A percentile compares a stretch with the other conserved stretches of the same genome.
These are phyloP conservation scores for Clupea harengus DNA, from an alignment of 2,113 vertebrate genomes.

Conservation along the genomic window DNA sequence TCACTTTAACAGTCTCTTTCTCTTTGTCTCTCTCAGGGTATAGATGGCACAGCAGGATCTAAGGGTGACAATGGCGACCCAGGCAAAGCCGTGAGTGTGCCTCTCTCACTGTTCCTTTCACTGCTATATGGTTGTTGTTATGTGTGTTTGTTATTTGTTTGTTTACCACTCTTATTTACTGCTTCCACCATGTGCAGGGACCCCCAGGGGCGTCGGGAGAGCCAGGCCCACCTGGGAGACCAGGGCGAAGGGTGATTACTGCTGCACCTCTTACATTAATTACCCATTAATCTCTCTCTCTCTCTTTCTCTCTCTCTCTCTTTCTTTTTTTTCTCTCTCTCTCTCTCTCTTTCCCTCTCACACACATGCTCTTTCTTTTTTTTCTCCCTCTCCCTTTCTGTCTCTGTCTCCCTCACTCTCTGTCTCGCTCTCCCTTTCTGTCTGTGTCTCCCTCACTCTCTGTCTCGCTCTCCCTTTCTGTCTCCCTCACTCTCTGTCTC, in stretches of 20 bases:
- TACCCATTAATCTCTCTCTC: neutral
- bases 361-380: too few species aligned
- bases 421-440: too few species aligned
- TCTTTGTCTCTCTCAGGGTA: conserved; percentile 71
- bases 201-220: conserved; percentile 90
- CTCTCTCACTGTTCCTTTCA: too few species aligned
- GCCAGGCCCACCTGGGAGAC: conserved; percentile 86
- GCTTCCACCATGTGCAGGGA: conserved; percentile 69
- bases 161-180: conserved; percentile 17
- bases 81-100: conserved; percentile 85
- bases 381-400: too few species aligned
- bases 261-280: too few species aligned
- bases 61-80: conserved; percentile 93
- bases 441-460: too few species aligned
- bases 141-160: neutral
- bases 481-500: too few species aligned
- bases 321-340: too few species aligned
- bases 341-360: too few species aligned
- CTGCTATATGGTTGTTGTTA: neutral
- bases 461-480: too few species aligned
- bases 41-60: conserved; percentile 85
- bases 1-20: neutral
- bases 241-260: conserved; percentile 86
- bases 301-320: conserved; percentile 17
- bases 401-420: too few species aligned